Evolutionary conservation across 2,888 invertebrate genomes (phyloP).

Genomic region (Tryphoninae sp.): DNA sequence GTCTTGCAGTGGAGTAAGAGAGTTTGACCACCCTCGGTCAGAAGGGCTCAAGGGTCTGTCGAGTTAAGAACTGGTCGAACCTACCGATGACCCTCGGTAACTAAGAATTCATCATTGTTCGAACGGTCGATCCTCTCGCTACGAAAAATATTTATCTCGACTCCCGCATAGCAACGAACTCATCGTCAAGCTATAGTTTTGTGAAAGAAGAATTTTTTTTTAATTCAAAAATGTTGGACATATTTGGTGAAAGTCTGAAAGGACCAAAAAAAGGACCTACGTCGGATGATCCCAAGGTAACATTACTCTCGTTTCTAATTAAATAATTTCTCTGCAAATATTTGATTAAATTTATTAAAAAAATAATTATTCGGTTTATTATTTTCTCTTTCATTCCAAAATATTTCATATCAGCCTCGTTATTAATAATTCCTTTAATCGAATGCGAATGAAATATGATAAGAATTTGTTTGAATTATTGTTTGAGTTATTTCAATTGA

Average conservation of each 20-base stretch:
- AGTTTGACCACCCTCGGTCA: slow-evolving; percentile 11
- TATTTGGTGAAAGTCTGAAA: slow-evolving; percentile 18
- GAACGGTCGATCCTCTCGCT: neutral
- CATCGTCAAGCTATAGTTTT: neutral
- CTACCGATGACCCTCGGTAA: slow-evolving; percentile 34
- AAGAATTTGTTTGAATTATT: neutral
- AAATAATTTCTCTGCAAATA: neutral
- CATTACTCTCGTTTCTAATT: neutral
- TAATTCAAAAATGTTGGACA: neutral
- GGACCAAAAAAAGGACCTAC: neutral
- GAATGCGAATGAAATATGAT: neutral
- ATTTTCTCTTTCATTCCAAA: neutral
- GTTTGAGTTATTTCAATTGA: neutral
- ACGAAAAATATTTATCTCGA: slow-evolving; percentile 19
- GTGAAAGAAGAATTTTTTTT: neutral
- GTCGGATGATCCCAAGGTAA: slow-evolving; percentile 24
- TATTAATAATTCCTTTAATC: neutral
- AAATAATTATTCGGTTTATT: neutral
- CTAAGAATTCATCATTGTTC: neutral
- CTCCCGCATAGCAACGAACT: neutral
- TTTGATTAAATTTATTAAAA: neutral
- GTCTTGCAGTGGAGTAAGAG: neutral
- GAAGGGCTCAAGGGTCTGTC: slow-evolving; percentile 17
- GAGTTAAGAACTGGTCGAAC: slow-evolving; percentile 17
- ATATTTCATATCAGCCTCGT: neutral